phyloP scores from a whole-genome alignment of 2,797 vertebrate genomes.

The Menidia menidia region DNA sequence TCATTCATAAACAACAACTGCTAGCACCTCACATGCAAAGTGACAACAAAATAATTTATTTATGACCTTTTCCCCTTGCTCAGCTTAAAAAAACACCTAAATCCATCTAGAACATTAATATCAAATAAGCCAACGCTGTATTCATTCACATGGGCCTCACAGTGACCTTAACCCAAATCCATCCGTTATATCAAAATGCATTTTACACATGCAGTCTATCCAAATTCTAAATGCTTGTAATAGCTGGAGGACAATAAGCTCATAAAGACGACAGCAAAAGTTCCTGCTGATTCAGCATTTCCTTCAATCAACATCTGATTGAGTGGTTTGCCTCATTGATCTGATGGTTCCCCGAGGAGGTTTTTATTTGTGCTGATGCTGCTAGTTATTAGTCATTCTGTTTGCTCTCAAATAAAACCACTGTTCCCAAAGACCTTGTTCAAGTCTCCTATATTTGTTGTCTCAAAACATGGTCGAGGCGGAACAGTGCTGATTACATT shows the following conservation, averaged over 20 bases:
- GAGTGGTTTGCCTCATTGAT: constrained; percentile 66
- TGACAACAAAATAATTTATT: no score
- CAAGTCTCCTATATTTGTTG: constrained; percentile 15
- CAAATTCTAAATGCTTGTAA: no score
- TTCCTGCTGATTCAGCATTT: constrained; percentile 51
- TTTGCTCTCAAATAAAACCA: constrained; percentile 18
- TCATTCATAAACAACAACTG: no score
- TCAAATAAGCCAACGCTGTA: no score
- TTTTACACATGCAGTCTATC: no score
- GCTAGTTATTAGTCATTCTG: constrained; percentile 31
- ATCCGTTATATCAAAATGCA: no score
- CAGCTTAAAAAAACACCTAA: no score
- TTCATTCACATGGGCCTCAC: no score
- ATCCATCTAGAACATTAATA: no score
- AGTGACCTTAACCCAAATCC: no score
- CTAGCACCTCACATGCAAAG: no score
- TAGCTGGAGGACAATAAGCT: constrained; percentile 21
- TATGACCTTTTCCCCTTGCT: no score
- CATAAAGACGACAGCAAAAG: constrained; percentile 11
- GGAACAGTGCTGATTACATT: not conserved
- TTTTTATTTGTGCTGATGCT: constrained; percentile 53
- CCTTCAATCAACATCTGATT: constrained; percentile 60
- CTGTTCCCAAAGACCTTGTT: not conserved
- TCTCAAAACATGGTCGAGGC: not conserved
- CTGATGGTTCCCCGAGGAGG: constrained; percentile 41